Percentiles rank a stretch among this genome's conserved stretches.
phyloP scores from a whole-genome alignment of 2,797 vertebrate species.

The Clangula hyemalis region DNA sequence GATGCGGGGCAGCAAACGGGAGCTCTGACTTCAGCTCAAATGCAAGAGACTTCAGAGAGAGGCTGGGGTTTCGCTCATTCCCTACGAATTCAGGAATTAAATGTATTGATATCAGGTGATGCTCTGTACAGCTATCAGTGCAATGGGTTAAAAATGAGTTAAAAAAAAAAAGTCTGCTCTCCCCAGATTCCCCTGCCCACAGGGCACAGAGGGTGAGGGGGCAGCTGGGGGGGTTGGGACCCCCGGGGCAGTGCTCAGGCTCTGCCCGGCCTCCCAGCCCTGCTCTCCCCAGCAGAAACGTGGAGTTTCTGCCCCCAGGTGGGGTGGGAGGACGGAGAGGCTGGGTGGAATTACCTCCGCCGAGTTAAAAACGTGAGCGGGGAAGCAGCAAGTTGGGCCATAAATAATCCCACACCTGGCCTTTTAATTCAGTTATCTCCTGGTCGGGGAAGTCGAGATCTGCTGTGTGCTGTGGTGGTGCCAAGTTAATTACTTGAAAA shows the following conservation, averaged over 20 bases:
- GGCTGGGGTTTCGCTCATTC: not conserved
- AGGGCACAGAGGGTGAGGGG: not conserved
- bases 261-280: not conserved
- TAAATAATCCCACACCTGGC: constrained; percentile 71
- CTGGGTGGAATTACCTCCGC: not conserved
- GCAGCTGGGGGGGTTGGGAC: accelerated
- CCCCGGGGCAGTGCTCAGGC: accelerated
- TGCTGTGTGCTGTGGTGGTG: constrained; percentile 56
- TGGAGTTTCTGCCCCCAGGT: not conserved
- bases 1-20: not conserved
- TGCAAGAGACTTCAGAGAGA: not conserved
- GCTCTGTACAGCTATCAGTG: not conserved
- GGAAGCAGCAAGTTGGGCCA: constrained; percentile 26
- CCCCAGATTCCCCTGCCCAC: not conserved
- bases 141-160: not conserved
- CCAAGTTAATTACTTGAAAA: constrained; percentile 75
- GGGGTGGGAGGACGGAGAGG: not conserved
- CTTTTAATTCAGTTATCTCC: constrained; percentile 70
- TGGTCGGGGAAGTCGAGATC: constrained; percentile 40
- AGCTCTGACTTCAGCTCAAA: not conserved
- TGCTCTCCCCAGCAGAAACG: not conserved
- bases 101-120: accelerated
- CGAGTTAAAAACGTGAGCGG: not conserved
- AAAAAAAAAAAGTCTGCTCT: not conserved
- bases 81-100: accelerated